These are phyloP conservation scores for Esox lucius DNA, from an alignment of 2,797 vertebrate species.

Conservation along the genomic window DNA sequence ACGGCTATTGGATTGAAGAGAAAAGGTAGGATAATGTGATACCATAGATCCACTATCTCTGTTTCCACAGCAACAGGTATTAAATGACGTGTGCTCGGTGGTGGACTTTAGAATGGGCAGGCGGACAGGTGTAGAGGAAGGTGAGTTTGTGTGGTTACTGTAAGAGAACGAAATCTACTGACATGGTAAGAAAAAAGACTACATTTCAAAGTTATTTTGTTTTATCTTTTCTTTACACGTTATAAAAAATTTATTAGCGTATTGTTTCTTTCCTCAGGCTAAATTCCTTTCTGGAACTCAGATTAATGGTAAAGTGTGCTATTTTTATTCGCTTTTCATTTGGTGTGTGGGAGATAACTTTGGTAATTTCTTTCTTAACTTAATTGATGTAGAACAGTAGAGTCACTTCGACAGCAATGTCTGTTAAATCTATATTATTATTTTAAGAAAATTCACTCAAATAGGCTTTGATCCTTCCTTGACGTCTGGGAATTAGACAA, in stretches of 20 bases:
- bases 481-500: background rate
- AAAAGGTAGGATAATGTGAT: slow-evolving; percentile 44
- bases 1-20: slow-evolving; percentile 16
- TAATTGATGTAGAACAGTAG: background rate
- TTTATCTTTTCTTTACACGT: background rate
- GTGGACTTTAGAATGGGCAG: slow-evolving; percentile 75
- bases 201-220: background rate
- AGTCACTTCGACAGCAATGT: background rate
- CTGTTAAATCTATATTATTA: background rate
- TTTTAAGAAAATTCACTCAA: background rate
- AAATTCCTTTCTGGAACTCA: slow-evolving; percentile 93
- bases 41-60: slow-evolving; percentile 63
- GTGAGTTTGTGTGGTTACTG: slow-evolving; percentile 52
- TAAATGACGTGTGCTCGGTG: slow-evolving; percentile 68
- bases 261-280: slow-evolving; percentile 71
- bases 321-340: background rate
- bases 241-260: background rate
- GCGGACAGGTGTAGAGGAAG: slow-evolving; percentile 33
- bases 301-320: slow-evolving; percentile 84
- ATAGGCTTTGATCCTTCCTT: background rate
- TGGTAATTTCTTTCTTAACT: background rate
- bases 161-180: slow-evolving; percentile 31
- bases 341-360: background rate
- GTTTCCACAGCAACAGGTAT: slow-evolving; percentile 82
- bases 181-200: slow-evolving; percentile 67